Conservation (phyloP, 37 sponge, comb jelly and placozoan species). For the Ephydatia muelleri region DNA sequence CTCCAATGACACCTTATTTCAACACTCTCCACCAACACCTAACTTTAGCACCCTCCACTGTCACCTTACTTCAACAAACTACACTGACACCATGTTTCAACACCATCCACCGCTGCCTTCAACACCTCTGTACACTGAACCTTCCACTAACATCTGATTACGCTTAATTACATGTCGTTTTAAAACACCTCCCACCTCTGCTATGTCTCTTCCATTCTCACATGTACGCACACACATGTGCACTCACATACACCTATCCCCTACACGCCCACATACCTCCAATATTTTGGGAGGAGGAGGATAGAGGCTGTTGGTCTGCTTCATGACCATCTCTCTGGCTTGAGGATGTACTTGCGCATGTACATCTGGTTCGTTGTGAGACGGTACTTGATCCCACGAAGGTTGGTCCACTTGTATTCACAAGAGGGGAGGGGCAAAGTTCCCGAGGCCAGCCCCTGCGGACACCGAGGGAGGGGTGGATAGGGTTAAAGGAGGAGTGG, state of each 20-base stretch:
- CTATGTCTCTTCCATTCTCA: neutral
- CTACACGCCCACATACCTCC: constrained; percentile 50
- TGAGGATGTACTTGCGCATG: constrained; percentile 81
- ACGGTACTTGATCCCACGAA: constrained; percentile 77
- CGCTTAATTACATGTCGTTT: too few relatives aligned
- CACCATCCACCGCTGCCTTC: too few relatives aligned
- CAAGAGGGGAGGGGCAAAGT: constrained; percentile 52
- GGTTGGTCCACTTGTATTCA: constrained; percentile 65
- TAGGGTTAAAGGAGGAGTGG: neutral
- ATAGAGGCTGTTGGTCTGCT: constrained; percentile 88
- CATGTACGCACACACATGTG: neutral
- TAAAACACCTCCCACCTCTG: too few relatives aligned
- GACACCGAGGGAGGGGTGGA: neutral
- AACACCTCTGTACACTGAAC: too few relatives aligned
- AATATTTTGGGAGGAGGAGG: constrained; percentile 97
- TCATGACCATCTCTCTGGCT: constrained; percentile 92
- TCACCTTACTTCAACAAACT: too few relatives aligned
- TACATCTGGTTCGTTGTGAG: constrained; percentile 71
- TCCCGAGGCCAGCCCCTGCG: constrained; percentile 61
- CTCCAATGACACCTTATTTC: too few relatives aligned
- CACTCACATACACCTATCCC: neutral
- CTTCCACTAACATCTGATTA: too few relatives aligned
- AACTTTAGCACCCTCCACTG: too few relatives aligned
- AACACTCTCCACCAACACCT: too few relatives aligned
- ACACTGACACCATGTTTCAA: too few relatives aligned